phyloP scores from a whole-genome alignment of 1,140 invertebrate genomes.

The Brachionus koreanus region DNA sequence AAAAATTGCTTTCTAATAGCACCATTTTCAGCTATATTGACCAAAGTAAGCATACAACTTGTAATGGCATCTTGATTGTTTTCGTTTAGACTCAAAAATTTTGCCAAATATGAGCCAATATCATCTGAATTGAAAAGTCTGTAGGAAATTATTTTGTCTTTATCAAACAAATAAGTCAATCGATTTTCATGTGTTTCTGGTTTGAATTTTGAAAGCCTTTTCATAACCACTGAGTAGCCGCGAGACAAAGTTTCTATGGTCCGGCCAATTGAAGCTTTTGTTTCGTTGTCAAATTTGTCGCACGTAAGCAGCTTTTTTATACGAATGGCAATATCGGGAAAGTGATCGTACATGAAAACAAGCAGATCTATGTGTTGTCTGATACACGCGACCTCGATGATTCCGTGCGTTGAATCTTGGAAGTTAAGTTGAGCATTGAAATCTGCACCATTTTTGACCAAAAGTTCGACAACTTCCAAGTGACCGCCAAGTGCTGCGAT shows the following conservation, averaged over 20 bases:
- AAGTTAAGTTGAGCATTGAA: slow-evolving; percentile 21
- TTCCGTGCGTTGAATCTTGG: not conserved
- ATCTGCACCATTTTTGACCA: slow-evolving; percentile 20
- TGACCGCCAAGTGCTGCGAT: slow-evolving; percentile 26
- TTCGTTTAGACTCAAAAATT: not conserved
- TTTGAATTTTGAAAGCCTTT: slow-evolving; percentile 13
- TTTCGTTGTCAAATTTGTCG: not conserved
- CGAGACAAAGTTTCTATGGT: slow-evolving; percentile 24
- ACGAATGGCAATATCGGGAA: not conserved
- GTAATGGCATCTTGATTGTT: slow-evolving; percentile 6
- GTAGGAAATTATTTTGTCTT: not conserved
- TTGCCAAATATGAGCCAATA: not conserved
- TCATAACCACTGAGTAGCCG: not conserved
- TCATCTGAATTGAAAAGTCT: not conserved
- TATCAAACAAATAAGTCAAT: not conserved
- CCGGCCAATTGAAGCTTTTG: slow-evolving; percentile 1
- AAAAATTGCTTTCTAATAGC: not conserved
- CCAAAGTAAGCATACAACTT: not conserved
- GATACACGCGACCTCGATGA: slow-evolving; percentile 18
- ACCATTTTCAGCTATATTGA: not conserved
- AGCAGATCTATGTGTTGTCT: slow-evolving; percentile 12
- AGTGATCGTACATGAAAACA: not conserved
- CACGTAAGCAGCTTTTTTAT: not conserved
- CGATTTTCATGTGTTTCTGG: not conserved
- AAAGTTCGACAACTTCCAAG: slow-evolving; percentile 12